phyloP scores from a whole-genome alignment of 2,888 invertebrate species.

The Matsumyia berberina region DNA sequence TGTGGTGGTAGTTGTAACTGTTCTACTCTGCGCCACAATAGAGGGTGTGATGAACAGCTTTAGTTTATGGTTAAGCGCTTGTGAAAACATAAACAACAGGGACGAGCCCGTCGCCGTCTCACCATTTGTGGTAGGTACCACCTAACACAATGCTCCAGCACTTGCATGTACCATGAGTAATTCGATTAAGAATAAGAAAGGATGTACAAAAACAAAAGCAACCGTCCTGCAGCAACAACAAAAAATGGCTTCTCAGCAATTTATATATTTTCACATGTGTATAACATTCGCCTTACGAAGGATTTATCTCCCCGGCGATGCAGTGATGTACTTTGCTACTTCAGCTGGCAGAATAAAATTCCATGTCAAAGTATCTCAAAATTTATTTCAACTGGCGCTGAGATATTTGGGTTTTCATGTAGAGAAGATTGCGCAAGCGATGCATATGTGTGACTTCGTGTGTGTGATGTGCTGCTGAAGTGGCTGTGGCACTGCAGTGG shows the following conservation, averaged over 20 bases:
- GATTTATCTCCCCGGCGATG: slow-evolving; percentile 62
- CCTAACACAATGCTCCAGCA: slow-evolving; percentile 58
- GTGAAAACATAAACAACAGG: slow-evolving; percentile 71
- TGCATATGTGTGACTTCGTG: background rate
- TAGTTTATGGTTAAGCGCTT: slow-evolving; percentile 70
- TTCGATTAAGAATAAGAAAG: slow-evolving; percentile 75
- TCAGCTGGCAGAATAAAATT: slow-evolving; percentile 70
- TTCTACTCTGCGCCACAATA: slow-evolving; percentile 26
- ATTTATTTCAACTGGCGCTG: slow-evolving; percentile 60
- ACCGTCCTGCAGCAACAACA: too few species aligned
- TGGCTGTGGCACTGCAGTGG: slow-evolving; percentile 59
- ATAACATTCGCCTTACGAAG: slow-evolving; percentile 49
- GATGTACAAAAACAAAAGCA: slow-evolving; percentile 40
- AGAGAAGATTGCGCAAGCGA: background rate
- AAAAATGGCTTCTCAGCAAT: slow-evolving; percentile 59
- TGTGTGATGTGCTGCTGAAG: slow-evolving; percentile 27
- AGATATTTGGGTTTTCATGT: slow-evolving; percentile 44
- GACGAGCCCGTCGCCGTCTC: slow-evolving; percentile 48
- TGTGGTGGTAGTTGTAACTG: slow-evolving; percentile 41
- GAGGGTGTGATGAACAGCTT: slow-evolving; percentile 67
- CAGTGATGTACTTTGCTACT: slow-evolving; percentile 57
- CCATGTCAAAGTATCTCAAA: slow-evolving; percentile 73
- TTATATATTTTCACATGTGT: slow-evolving; percentile 48
- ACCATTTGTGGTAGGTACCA: slow-evolving; percentile 51
- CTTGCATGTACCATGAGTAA: slow-evolving; percentile 69